phyloP scores from a whole-genome alignment of 2,888 invertebrate species.

The Drosophila flavopinicola region DNA sequence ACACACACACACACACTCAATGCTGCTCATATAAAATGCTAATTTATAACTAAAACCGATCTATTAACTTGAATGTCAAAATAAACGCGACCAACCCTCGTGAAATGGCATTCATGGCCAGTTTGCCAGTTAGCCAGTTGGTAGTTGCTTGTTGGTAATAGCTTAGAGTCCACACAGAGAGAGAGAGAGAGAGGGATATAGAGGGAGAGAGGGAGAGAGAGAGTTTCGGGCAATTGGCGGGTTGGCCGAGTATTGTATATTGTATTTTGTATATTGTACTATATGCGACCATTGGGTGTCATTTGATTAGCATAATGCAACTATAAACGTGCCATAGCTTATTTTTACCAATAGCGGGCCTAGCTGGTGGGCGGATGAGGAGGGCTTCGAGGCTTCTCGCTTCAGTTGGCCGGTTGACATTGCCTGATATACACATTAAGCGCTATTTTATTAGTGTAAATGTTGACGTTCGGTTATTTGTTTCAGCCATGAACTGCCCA shows the following conservation, averaged over 20 bases:
- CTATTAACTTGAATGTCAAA: constrained; percentile 81
- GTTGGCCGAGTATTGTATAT: constrained; percentile 7
- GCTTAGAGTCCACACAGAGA: constrained; percentile 27
- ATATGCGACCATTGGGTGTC: constrained; percentile 79
- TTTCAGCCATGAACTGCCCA: constrained; percentile 57
- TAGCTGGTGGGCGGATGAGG: background rate
- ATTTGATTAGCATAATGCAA: constrained; percentile 80
- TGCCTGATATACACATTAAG: constrained; percentile 70
- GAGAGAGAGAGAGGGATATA: background rate
- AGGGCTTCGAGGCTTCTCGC: constrained; percentile 24
- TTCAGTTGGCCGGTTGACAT: constrained; percentile 57
- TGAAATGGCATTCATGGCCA: constrained; percentile 41
- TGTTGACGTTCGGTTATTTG: constrained; percentile 71
- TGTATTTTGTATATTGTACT: constrained; percentile 13
- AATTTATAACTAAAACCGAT: constrained; percentile 79
- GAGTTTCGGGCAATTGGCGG: constrained; percentile 44
- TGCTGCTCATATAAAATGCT: constrained; percentile 67
- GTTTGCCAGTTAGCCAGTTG: constrained; percentile 43
- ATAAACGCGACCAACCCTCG: constrained; percentile 67
- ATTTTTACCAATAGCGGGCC: constrained; percentile 72
- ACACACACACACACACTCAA: constrained; percentile 13
- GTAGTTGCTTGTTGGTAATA: constrained; percentile 17
- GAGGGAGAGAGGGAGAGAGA: too few species aligned
- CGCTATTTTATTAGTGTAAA: constrained; percentile 76
- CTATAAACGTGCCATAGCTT: constrained; percentile 76